A percentile compares a stretch with the other conserved stretches of the same genome.
Evolutionary conservation across 1,140 invertebrate genomes (phyloP).

Genomic region (Lepidotrigona ventralis): DNA sequence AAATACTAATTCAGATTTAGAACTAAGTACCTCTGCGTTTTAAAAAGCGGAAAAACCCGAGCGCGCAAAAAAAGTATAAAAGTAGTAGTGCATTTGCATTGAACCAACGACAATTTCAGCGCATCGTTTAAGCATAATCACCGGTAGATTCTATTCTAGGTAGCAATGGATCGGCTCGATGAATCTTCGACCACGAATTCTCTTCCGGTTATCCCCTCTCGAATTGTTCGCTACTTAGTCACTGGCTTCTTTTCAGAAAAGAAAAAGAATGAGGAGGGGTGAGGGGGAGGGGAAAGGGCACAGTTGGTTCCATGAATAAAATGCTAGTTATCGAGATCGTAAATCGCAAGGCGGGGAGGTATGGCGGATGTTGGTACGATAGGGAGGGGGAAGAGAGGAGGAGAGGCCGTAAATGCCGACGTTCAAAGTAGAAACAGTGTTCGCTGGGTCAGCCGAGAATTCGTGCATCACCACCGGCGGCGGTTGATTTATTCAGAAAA

Average conservation of each 20-base stretch:
- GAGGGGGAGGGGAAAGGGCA: neutral
- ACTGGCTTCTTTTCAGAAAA: neutral
- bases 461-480: slow-evolving; percentile 45
- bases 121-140: neutral
- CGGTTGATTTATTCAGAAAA: slow-evolving; percentile 61
- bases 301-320: slow-evolving; percentile 58
- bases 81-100: too few species aligned
- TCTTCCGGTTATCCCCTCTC: neutral
- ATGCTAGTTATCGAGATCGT: slow-evolving; percentile 58
- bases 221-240: slow-evolving; percentile 27
- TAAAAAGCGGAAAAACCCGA: too few species aligned
- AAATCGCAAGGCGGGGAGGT: slow-evolving; percentile 46
- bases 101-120: neutral
- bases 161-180: neutral
- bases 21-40: too few species aligned
- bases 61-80: too few species aligned
- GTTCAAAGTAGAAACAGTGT: slow-evolving; percentile 44
- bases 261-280: too few species aligned
- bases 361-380: neutral
- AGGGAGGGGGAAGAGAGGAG: neutral
- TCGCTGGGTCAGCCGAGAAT: slow-evolving; percentile 38
- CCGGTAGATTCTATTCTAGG: neutral
- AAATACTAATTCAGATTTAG: too few species aligned
- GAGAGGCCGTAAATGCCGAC: slow-evolving; percentile 16
- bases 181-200: neutral